A percentile compares a stretch with the other conserved stretches of the same genome.
phyloP scores from a whole-genome alignment of 2,888 invertebrate genomes.

The Oscheius sp. region DNA sequence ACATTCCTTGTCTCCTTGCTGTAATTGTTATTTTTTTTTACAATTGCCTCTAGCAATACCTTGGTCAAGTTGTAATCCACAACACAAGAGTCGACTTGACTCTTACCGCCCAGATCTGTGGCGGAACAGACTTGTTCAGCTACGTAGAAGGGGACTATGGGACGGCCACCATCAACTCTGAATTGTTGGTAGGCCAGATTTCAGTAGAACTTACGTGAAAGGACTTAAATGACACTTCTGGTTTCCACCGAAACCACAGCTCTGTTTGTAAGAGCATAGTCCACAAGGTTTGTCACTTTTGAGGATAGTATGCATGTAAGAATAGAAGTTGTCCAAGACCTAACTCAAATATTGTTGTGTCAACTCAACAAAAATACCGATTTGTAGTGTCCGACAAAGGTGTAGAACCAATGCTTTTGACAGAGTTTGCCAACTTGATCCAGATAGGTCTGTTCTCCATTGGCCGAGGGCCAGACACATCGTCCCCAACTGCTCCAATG shows the following conservation, averaged over 20 bases:
- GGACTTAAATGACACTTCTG: conserved; percentile 69
- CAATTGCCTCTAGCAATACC: conserved; percentile 35
- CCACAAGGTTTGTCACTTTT: conserved; percentile 66
- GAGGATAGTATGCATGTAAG: conserved; percentile 63
- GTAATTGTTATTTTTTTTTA: conserved; percentile 7
- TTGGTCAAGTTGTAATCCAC: conserved; percentile 67
- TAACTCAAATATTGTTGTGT: conserved; percentile 5
- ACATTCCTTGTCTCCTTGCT: conserved; percentile 68
- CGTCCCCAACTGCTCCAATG: conserved; percentile 69
- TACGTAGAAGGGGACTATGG: conserved; percentile 70
- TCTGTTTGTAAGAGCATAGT: conserved; percentile 69
- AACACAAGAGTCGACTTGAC: conserved; percentile 66
- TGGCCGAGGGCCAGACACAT: conserved; percentile 69
- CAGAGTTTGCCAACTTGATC: conserved; percentile 68
- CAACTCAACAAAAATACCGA: conserved; percentile 1
- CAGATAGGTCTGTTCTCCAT: conserved; percentile 55
- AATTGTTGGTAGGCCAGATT: conserved; percentile 16
- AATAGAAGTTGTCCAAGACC: conserved; percentile 69
- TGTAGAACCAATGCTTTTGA: conserved; percentile 72
- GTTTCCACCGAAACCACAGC: conserved; percentile 70
- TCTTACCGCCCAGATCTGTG: conserved; percentile 62
- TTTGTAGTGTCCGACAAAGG: conserved; percentile 65
- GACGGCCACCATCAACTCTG: conserved; percentile 68
- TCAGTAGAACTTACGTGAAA: conserved; percentile 59
- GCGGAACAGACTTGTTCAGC: conserved; percentile 70